Evolutionary conservation across 2,888 invertebrate species (phyloP), one percentile per base, ranked within the genome.

Genomic region (Lordiphosa andalusiaca): DNA sequence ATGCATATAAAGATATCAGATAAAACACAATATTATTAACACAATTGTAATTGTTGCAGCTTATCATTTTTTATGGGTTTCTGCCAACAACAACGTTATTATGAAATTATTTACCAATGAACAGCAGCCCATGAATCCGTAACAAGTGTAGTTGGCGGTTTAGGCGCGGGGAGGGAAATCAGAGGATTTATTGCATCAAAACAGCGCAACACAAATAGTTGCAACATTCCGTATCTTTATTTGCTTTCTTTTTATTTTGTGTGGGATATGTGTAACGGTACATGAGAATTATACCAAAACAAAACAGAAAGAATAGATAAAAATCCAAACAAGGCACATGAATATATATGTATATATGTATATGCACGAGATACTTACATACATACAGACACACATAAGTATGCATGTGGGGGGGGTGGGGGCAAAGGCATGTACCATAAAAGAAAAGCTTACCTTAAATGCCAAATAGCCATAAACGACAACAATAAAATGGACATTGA

Each of bases 41-140:
- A 63, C 67, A 84, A 73, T 76, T 70, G 77, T 58, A 77, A 77
- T 77, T 84, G 84, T 77, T 77, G 53, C 50, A 57, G 84, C 81
- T 84, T 76, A 84, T 84, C 81, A 64, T 77, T 77, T 66, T 68
- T 81, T 71, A 69, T 49, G 62, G 30, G 30, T 30, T 30, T 57
- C 25, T 60, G 78, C 80, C 80, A 78, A 75, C 73, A 83, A 85
- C 84, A 81, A 81, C 84, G 80, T 73, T 83, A 81, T 81, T 81
- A 81, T 84, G 85, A 83, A 81, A 81, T 81, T 81, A 82, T 82
- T 82, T 82, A 82, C 81, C 84, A 81, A 76, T 60, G 84, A 82
- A 85, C 81, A 82, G 81, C 69, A 84, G 85, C 84, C 33, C 81
- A 82, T 82, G 73, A 82, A 81, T 60, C 55, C 57, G 58, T 53